Base-by-base conservation (phyloP, 2,797 vertebrate species). In the Margarornis squamiger region DNA sequence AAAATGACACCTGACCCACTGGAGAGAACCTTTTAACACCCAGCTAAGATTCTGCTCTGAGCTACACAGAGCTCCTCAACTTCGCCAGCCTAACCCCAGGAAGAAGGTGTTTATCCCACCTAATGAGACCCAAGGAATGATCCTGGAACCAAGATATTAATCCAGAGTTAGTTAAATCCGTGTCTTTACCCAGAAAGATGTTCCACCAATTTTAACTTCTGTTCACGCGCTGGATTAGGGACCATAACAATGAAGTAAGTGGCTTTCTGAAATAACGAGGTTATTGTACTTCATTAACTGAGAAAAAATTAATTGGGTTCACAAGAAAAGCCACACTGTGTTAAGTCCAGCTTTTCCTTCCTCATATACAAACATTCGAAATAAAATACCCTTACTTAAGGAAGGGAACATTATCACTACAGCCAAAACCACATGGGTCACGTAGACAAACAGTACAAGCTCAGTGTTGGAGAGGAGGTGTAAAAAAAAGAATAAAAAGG, bases 211-310 rank as follows among this genome's bases (percentile, higher is more conserved):
- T 66, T 43, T 45, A 72, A 41, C 45, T 36, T 75, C 3, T 30
- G 12, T 13, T n/a, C 32, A 5, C 7, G 30, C 57, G 18, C 41
- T 34, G 27, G 26, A 38, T 87, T 46, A 66, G 38, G n/a, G 43
- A 29, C 27, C 15, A 49, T 26, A 67, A 74, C 75, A 82, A 62
- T 36, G 18, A 84, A 80, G 32, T 7, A 84, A 80, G 32, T 7
- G 14, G 46, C 29, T 62, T 68, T 62, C 62, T 78, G 48, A 73
- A 92, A 73, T 86, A 91, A 86, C 41, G 73, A 96, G n/a, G 67
- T 66, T 54, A 19, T 29, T 34, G 41, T 54, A 48, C 36, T 68
- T 89, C 52, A 51, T 89, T 84, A 91, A 59, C 29, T 19, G 57
- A 57, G 27, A 34, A 75, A 89, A 88, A 73, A 59, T 36, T 80